These are phyloP conservation scores for Harmothoe impar DNA, from an alignment of 2,888 invertebrate species.

Conservation along the genomic window DNA sequence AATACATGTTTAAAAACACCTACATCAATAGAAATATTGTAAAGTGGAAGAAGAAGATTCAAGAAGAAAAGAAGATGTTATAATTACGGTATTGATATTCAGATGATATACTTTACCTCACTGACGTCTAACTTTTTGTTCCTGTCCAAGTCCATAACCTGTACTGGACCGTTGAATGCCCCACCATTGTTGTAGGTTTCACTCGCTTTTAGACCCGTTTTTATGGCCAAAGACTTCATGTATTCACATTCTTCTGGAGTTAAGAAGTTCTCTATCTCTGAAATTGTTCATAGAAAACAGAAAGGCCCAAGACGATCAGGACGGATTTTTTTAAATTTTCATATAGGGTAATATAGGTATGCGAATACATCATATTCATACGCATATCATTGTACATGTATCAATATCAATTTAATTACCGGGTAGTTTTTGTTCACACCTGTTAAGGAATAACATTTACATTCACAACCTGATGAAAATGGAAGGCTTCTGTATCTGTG, in stretches of 20 bases:
- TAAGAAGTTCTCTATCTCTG: constrained; percentile 47
- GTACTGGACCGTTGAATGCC: neutral
- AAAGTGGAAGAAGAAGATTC: neutral
- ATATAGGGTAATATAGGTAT: neutral
- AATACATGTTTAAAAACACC: neutral
- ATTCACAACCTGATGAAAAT: neutral
- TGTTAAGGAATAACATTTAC: neutral
- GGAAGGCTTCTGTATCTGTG: no score
- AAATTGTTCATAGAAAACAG: no score
- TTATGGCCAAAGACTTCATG: constrained; percentile 1
- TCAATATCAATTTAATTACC: neutral
- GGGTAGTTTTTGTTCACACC: neutral
- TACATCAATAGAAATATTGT: neutral
- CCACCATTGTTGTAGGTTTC: neutral
- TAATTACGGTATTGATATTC: neutral
- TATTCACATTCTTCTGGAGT: constrained; percentile 39
- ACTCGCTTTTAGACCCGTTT: neutral
- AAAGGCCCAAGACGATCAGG: neutral
- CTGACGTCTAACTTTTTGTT: neutral
- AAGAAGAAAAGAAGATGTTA: neutral
- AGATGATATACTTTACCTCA: constrained; percentile 40
- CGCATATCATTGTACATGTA: neutral
- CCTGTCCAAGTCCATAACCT: constrained; percentile 36
- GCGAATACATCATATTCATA: neutral
- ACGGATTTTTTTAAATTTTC: neutral